Conservation (phyloP, 35 echinoderm and acorn worm genomes). For the Patiria miniata region DNA sequence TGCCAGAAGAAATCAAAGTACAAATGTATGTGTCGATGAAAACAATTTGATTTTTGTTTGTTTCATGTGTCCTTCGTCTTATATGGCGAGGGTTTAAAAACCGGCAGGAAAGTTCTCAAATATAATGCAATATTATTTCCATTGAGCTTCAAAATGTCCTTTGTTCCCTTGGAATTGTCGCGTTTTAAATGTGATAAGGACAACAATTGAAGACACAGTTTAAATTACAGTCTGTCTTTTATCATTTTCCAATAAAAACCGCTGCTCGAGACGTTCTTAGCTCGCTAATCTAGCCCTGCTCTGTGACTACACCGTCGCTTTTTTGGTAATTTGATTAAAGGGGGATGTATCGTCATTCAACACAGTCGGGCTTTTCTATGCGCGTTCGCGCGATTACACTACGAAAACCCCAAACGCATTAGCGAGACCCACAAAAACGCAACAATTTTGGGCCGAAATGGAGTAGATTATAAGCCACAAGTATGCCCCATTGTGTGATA, state of each 20-base stretch:
- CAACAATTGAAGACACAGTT: conserved; percentile 25
- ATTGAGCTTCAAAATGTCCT: not conserved
- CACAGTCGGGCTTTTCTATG: not conserved
- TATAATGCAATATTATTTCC: not conserved
- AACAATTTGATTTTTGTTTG: too few species aligned
- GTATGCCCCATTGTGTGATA: conserved; percentile 22
- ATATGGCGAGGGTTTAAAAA: not conserved
- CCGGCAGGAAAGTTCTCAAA: not conserved
- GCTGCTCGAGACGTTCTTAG: not conserved
- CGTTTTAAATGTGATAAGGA: conserved; percentile 7
- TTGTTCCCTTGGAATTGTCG: not conserved
- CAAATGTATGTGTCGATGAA: too few species aligned
- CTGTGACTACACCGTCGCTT: not conserved
- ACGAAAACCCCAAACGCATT: conserved; percentile 16
- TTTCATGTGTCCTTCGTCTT: too few species aligned
- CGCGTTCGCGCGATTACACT: conserved; percentile 3
- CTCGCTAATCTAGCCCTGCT: not conserved
- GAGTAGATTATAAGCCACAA: conserved; percentile 18
- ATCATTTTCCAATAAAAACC: conserved; percentile 1
- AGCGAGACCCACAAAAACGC: conserved; percentile 6
- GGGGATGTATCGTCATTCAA: not conserved
- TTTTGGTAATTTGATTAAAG: not conserved
- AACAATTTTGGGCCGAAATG: conserved; percentile 22
- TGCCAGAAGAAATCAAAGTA: too few species aligned
- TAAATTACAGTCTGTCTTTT: not conserved